Conservation (phyloP, 2,888 invertebrate genomes). For the Drosophila hawaiiensis region DNA sequence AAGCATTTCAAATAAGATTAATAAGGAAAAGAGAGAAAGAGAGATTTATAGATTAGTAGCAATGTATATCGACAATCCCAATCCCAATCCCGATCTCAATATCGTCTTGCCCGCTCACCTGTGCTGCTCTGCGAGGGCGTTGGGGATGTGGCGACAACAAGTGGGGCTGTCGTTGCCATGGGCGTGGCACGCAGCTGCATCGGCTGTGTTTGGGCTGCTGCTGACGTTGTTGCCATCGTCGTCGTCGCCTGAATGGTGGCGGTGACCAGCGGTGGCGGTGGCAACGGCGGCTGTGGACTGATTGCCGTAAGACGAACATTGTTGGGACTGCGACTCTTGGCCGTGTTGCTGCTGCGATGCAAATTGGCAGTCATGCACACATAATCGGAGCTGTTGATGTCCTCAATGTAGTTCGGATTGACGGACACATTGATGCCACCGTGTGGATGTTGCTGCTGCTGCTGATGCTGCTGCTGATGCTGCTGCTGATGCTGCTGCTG, state of each 20-base stretch:
- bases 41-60: slow-evolving; percentile 6
- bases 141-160: slow-evolving; percentile 86
- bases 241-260: slow-evolving; percentile 27
- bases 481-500: slow-evolving; percentile 46
- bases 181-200: slow-evolving; percentile 56
- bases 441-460: slow-evolving; percentile 35
- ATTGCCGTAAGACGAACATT: slow-evolving; percentile 37
- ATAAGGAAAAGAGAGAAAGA: slow-evolving; percentile 5
- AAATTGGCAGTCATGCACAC: slow-evolving; percentile 94
- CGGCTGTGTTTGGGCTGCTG: slow-evolving; percentile 47
- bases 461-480: slow-evolving; percentile 29
- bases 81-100: not conserved
- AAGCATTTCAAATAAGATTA: slow-evolving; percentile 46
- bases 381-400: slow-evolving; percentile 92
- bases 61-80: not conserved
- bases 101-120: slow-evolving; percentile 80
- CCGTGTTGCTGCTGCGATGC: slow-evolving; percentile 61
- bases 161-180: slow-evolving; percentile 57
- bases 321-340: slow-evolving; percentile 50
- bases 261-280: not conserved
- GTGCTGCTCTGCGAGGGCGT: slow-evolving; percentile 89
- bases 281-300: slow-evolving; percentile 51
- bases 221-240: slow-evolving; percentile 50
- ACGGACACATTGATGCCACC: slow-evolving; percentile 83
- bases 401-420: slow-evolving; percentile 87